Base-by-base conservation (phyloP, 2,113 vertebrate genomes). In the Vidua macroura region DNA sequence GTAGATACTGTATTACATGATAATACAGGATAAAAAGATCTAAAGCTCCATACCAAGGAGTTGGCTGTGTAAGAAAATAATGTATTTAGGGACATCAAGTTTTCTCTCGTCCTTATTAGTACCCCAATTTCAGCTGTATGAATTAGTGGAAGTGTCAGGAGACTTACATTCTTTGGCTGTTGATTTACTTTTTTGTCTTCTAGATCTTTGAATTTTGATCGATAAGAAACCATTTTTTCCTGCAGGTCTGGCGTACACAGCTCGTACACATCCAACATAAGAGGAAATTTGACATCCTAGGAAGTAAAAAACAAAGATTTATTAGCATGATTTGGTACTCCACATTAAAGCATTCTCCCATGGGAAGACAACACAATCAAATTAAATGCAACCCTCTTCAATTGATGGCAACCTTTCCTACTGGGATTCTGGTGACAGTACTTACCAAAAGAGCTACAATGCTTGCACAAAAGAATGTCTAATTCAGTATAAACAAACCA, bases 211-310 rank as follows among this genome's bases (percentile, higher is more conserved):
- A 99, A 99, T 98, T 99, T 99, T 96, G 99, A 99, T 95, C 99
- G 98, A 48, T 98, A 96, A 12, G 99, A 86, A 70, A 98, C 94
- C 99, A 99, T 99, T 95, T 99, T 99, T 97, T 99, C 99, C 97
- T 99, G 99, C 55, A 99, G 96, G 91, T 99, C 99, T 8, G 98
- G 59, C 0, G 99, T 99, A 94, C 99, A 99, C 58, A 99, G 98
- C 96, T 99, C 99, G 44, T 98, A 99, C 43, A 99, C 98, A 91
- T 99, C 99, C 98, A 99, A 90, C 99, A 99, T 99, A 58, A 99
- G 99, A n/a, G 99, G 99, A 97, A 99, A 99, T 98, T 99, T 99
- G 75, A 99, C 99, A 96, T 99, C 99, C 99, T 99, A 81, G 27
- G 44, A 92, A 60, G 53, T 28, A 44, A 63, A 78, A 52, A 60